Conservation (phyloP, 2,888 invertebrate species). For the Pseudeuparius sepicola region DNA sequence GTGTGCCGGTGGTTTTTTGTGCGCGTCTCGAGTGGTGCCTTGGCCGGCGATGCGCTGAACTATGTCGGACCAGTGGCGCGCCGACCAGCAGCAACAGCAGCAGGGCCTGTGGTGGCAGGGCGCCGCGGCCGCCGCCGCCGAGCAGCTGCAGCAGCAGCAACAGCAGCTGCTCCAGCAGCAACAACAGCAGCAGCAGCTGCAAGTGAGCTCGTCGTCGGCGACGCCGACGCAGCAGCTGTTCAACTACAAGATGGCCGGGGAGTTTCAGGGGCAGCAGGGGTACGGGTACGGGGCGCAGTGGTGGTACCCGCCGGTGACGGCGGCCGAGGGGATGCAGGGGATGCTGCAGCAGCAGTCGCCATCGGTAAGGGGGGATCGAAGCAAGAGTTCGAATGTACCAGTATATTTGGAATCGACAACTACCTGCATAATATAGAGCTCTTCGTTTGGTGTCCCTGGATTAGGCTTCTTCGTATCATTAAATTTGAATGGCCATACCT, state of each 20-base stretch:
- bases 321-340: neutral
- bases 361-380: too few relatives aligned
- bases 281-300: too few relatives aligned
- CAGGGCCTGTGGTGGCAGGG: constrained; percentile 57
- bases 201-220: constrained; percentile 46
- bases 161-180: constrained; percentile 33
- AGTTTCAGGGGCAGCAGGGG: constrained; percentile 72
- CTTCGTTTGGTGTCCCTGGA: constrained; percentile 41
- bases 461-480: constrained; percentile 60
- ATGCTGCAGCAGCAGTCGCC: constrained; percentile 1
- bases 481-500: too few relatives aligned
- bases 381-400: too few relatives aligned
- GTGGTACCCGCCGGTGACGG: too few relatives aligned
- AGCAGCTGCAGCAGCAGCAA: constrained; percentile 29
- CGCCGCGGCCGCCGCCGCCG: constrained; percentile 43
- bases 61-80: constrained; percentile 56
- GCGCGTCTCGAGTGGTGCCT: too few relatives aligned
- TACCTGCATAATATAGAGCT: constrained; percentile 52
- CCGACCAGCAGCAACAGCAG: too few relatives aligned
- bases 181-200: constrained; percentile 33
- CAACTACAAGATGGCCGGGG: constrained; percentile 78
- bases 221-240: constrained; percentile 64
- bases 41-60: too few relatives aligned
- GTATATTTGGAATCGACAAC: constrained; percentile 52
- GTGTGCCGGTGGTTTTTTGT: constrained; percentile 20